Evolutionary conservation across 53 echinoderm and acorn worm genomes (phyloP).

Genomic region (Apostichopus leukothele): DNA sequence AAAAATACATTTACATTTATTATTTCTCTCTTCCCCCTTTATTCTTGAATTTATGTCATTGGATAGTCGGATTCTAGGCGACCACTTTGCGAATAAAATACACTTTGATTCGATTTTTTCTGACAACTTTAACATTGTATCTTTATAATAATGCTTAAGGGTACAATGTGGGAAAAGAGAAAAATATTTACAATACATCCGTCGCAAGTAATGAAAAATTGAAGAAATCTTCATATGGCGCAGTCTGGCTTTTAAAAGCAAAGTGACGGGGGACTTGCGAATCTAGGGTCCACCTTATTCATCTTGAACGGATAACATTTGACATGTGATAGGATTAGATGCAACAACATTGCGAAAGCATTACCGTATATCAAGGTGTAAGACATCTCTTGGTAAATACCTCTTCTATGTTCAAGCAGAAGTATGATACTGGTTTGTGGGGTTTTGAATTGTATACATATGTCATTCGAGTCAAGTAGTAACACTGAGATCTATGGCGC

Average conservation of each 20-base stretch:
- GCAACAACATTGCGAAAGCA: too few relatives aligned
- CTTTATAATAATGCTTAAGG: not conserved
- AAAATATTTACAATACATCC: not conserved
- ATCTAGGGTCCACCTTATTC: not conserved
- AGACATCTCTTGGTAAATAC: too few relatives aligned
- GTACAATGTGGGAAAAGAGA: not conserved
- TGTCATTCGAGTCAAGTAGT: too few relatives aligned
- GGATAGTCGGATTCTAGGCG: not conserved
- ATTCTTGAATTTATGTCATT: not conserved
- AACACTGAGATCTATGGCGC: too few relatives aligned
- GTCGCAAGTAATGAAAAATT: not conserved
- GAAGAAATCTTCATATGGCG: not conserved
- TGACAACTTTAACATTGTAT: not conserved
- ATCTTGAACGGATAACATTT: not conserved
- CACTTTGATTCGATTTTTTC: not conserved
- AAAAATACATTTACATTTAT: not conserved
- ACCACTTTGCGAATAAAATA: constrained; percentile 3
- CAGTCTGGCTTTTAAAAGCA: not conserved
- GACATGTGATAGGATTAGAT: not conserved
- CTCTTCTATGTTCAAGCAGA: too few relatives aligned
- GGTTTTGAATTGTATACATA: too few relatives aligned
- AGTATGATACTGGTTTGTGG: too few relatives aligned
- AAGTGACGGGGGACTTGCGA: not conserved
- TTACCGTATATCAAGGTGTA: too few relatives aligned
- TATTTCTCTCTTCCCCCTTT: not conserved